These are phyloP conservation scores for Dicrostonyx torquatus DNA, from an alignment of 2,797 vertebrate species.

Conservation along the genomic window DNA sequence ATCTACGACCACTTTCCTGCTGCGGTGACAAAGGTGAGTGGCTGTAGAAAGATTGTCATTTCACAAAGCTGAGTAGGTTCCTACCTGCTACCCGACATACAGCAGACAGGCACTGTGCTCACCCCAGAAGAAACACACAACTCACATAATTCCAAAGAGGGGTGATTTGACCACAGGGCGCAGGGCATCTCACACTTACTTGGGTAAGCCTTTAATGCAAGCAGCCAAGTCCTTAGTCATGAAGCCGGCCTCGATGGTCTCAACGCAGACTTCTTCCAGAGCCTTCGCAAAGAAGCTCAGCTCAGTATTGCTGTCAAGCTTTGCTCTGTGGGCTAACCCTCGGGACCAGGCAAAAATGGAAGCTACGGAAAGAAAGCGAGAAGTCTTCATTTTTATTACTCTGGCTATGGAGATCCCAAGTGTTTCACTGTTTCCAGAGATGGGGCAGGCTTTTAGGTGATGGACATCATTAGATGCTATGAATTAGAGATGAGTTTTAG, in stretches of 20 bases:
- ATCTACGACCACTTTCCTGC: background rate
- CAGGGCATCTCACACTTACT: slow-evolving; percentile 88
- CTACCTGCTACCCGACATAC: background rate
- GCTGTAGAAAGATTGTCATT: background rate
- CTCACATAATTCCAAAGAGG: background rate
- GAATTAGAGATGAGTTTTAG: background rate
- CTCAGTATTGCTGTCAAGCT: slow-evolving; percentile 93
- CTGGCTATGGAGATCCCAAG: background rate
- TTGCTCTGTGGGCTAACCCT: slow-evolving; percentile 95
- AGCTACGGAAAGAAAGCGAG: slow-evolving; percentile 85
- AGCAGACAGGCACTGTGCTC: background rate
- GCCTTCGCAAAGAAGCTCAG: slow-evolving; percentile 91
- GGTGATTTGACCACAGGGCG: background rate
- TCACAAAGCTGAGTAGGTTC: background rate
- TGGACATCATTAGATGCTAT: background rate
- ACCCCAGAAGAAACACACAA: background rate
- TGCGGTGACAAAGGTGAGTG: background rate
- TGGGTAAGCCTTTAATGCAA: slow-evolving; percentile 96
- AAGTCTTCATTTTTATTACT: background rate
- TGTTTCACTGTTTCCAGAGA: background rate
- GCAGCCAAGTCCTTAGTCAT: slow-evolving; percentile 99
- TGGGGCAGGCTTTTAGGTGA: background rate
- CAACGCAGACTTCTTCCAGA: slow-evolving; percentile 95
- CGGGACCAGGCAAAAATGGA: slow-evolving; percentile 98
- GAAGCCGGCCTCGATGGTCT: slow-evolving; percentile 97